These are phyloP conservation scores for Ceratina japonica DNA, from an alignment of 1,140 invertebrate genomes.

Conservation along the genomic window DNA sequence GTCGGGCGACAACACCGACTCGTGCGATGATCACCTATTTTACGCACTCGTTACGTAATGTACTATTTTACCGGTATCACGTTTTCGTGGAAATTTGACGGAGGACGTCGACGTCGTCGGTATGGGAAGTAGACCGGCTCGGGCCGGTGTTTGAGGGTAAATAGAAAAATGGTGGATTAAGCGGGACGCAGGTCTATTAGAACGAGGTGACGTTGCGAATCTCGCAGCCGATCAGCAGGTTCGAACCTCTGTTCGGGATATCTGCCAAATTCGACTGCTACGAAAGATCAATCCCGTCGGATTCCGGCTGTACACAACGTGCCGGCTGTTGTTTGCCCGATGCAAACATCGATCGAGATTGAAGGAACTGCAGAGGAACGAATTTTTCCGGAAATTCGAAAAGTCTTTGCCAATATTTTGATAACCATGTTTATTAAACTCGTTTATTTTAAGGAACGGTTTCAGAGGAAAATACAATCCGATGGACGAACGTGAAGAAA, in stretches of 20 bases:
- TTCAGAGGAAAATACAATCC: too few relatives aligned
- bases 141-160: not conserved
- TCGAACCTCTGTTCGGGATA: not conserved
- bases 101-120: too few relatives aligned
- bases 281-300: conserved; percentile 8
- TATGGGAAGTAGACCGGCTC: too few relatives aligned
- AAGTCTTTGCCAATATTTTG: not conserved
- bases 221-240: conserved; percentile 1
- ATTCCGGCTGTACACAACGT: too few relatives aligned
- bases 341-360: not conserved
- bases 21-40: too few relatives aligned
- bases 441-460: too few relatives aligned
- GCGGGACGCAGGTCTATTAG: not conserved
- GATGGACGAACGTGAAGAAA: too few relatives aligned
- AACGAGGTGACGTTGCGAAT: conserved; percentile 5
- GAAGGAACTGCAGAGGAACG: not conserved
- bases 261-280: conserved; percentile 6
- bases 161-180: conserved; percentile 10
- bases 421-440: too few relatives aligned
- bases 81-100: too few relatives aligned
- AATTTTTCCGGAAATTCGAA: not conserved
- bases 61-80: too few relatives aligned
- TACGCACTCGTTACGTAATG: too few relatives aligned
- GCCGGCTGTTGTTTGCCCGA: not conserved
- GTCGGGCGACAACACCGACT: too few relatives aligned